Conservation (phyloP, 1,140 invertebrate genomes). For the Diprion similis region DNA sequence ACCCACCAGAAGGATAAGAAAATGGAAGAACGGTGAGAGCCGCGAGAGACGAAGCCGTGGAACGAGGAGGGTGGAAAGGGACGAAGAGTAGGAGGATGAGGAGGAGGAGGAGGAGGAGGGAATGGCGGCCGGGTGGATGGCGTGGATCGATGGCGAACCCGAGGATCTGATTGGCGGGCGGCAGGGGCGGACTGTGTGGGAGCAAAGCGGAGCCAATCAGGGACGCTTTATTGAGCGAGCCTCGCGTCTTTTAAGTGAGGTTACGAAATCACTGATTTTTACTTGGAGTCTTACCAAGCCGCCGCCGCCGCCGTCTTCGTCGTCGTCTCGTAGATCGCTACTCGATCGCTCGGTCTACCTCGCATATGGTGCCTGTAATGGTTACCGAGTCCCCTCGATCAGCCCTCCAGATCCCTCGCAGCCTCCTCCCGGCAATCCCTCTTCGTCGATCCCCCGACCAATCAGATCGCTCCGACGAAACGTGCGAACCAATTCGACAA, state of each 20-base stretch:
- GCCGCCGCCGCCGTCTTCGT: background rate
- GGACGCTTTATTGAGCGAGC: conserved; percentile 42
- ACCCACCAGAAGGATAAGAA: background rate
- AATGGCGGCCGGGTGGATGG: conserved; percentile 51
- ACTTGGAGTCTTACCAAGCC: background rate
- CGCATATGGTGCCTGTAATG: background rate
- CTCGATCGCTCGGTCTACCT: background rate
- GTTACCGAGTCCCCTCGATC: background rate
- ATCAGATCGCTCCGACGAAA: background rate
- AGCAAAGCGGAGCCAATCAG: conserved; percentile 52
- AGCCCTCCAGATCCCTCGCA: background rate
- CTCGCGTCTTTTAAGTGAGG: conserved; percentile 35
- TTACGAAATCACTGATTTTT: conserved; percentile 62
- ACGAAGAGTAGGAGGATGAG: conserved; percentile 31
- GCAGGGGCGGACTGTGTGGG: conserved; percentile 54
- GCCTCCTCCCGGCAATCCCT: background rate
- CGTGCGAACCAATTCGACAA: too few relatives aligned
- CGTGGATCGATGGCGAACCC: conserved; percentile 51
- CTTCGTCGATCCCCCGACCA: background rate
- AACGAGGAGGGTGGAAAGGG: conserved; percentile 24
- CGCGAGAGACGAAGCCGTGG: conserved; percentile 11
- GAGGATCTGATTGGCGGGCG: conserved; percentile 57
- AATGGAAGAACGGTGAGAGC: background rate
- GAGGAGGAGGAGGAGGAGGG: conserved; percentile 29
- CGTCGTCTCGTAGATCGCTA: background rate